A percentile compares a stretch with the other conserved stretches of the same genome.
Evolutionary conservation across 1,140 invertebrate species (phyloP).

Genomic region (Drosophila orena): DNA sequence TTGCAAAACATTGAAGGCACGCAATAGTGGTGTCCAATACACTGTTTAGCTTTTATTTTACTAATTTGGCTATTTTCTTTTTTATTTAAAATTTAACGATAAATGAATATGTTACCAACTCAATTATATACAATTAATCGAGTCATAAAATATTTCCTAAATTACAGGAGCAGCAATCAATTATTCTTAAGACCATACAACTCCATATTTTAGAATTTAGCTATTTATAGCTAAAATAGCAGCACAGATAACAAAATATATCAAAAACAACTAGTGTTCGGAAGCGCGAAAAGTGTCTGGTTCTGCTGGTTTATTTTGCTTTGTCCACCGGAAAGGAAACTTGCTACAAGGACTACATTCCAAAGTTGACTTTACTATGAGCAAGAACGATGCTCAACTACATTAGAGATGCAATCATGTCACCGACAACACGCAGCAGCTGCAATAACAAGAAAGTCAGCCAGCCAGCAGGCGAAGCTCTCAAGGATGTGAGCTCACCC

Average conservation of each 20-base stretch:
- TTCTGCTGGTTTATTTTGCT: constrained; percentile 44
- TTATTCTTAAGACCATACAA: background rate
- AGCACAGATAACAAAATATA: background rate
- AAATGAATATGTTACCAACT: no score
- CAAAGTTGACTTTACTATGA: constrained; percentile 14
- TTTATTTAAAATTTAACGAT: background rate
- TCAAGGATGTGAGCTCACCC: constrained; percentile 19
- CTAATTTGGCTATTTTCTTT: background rate
- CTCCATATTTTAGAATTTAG: background rate
- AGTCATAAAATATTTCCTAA: background rate
- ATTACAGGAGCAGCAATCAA: background rate
- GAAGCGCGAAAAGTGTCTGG: background rate
- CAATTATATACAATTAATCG: no score
- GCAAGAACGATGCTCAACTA: constrained; percentile 63
- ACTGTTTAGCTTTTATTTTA: background rate
- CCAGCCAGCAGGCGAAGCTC: constrained; percentile 11
- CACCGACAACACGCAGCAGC: constrained; percentile 72
- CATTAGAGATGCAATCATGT: constrained; percentile 76
- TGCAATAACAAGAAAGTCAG: constrained; percentile 25
- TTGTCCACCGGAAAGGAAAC: constrained; percentile 62
- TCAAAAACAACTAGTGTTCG: background rate
- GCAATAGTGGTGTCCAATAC: background rate
- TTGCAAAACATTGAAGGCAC: constrained; percentile 8
- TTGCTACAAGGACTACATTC: constrained; percentile 64
- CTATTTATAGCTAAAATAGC: background rate